Evolutionary conservation across 2,888 invertebrate genomes (phyloP).

Genomic region (Philopedon plagiatum): DNA sequence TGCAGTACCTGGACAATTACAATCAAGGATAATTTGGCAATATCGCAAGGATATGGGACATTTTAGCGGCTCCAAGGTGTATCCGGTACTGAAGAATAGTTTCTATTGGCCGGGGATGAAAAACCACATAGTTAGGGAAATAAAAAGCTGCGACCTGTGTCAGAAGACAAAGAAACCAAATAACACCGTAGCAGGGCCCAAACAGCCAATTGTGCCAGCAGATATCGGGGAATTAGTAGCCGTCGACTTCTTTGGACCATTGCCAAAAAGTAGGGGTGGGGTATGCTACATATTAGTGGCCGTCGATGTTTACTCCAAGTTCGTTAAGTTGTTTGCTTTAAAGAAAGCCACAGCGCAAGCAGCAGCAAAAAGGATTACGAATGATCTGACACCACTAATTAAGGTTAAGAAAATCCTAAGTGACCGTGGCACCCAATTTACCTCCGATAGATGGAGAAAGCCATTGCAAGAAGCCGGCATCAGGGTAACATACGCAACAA

Average conservation of each 20-base stretch:
- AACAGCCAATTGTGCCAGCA: constrained; percentile 22
- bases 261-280: constrained; percentile 44
- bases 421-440: constrained; percentile 54
- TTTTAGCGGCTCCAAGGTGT: constrained; percentile 38
- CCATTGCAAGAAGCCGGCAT: background rate
- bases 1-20: background rate
- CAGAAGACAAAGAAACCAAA: constrained; percentile 44
- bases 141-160: constrained; percentile 48
- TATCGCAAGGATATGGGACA: constrained; percentile 42
- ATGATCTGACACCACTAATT: background rate
- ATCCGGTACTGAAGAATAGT: constrained; percentile 8
- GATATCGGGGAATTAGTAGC: constrained; percentile 44
- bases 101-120: constrained; percentile 31
- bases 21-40: background rate
- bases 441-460: constrained; percentile 46
- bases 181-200: background rate
- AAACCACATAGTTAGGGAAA: background rate
- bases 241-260: constrained; percentile 52
- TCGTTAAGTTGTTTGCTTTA: constrained; percentile 51
- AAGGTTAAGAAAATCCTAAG: constrained; percentile 9
- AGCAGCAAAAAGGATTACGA: background rate
- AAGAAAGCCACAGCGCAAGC: constrained; percentile 25
- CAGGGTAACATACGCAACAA: too few relatives aligned
- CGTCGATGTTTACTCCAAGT: constrained; percentile 53
- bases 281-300: constrained; percentile 53